phyloP scores from a whole-genome alignment of 2,888 invertebrate genomes.

The Bruchidius siliquastri region DNA sequence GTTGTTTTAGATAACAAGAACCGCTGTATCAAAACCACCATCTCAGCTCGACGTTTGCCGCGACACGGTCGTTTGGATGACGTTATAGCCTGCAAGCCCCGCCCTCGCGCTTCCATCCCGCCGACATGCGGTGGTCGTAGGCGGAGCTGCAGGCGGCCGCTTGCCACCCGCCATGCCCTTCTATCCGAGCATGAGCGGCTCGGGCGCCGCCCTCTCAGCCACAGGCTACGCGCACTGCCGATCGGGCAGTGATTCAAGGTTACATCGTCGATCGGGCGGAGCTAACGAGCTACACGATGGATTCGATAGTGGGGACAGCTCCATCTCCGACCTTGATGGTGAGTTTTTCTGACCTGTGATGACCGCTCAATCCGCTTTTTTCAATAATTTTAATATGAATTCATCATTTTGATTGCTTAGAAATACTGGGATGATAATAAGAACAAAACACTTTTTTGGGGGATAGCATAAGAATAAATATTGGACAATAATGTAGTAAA shows the following conservation, averaged over 20 bases:
- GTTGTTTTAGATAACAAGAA: background rate
- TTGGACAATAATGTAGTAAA: too few relatives aligned
- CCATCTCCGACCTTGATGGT: conserved; percentile 46
- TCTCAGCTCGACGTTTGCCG: background rate
- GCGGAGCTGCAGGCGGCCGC: background rate
- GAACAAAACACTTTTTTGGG: too few relatives aligned
- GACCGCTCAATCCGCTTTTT: too few relatives aligned
- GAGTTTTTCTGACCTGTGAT: too few relatives aligned
- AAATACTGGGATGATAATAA: too few relatives aligned
- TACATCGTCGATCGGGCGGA: conserved; percentile 34
- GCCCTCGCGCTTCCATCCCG: background rate
- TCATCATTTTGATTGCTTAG: too few relatives aligned
- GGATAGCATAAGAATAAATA: too few relatives aligned
- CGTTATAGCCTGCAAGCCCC: background rate
- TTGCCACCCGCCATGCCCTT: conserved; percentile 35
- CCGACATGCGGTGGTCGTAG: conserved; percentile 4
- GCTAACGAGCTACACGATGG: conserved; percentile 28
- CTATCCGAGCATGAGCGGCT: conserved; percentile 29
- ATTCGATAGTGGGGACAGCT: conserved; percentile 44
- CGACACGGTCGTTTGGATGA: background rate
- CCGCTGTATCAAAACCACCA: background rate
- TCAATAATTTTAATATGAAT: too few relatives aligned
- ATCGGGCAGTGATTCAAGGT: conserved; percentile 43
- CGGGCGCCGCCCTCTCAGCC: conserved; percentile 17
- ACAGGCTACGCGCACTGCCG: conserved; percentile 41